Percentiles rank a stretch among this genome's conserved stretches.
Conservation (phyloP, 2,113 vertebrate genomes). For the Sinocyclocheilus anophthalmus region DNA sequence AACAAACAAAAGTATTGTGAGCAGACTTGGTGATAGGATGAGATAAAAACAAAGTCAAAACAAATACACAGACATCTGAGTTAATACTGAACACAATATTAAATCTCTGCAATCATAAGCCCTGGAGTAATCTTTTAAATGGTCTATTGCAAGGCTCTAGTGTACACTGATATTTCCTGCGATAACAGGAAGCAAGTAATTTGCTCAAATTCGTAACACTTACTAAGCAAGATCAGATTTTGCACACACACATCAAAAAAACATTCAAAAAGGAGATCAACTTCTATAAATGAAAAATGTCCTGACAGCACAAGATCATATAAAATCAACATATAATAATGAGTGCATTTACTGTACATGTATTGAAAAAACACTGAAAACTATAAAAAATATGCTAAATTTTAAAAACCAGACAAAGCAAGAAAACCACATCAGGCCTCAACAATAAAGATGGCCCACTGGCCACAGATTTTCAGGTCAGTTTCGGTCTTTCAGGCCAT, state of each 20-base stretch:
- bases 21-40: background rate
- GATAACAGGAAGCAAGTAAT: slow-evolving; percentile 15
- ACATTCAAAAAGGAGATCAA: background rate
- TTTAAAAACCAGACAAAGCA: no score
- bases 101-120: slow-evolving; percentile 3
- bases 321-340: no score
- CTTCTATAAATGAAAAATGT: background rate
- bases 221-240: background rate
- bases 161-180: slow-evolving; percentile 3
- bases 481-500: no score
- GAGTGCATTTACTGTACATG: no score
- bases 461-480: no score
- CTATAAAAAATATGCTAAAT: no score
- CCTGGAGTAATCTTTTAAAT: background rate
- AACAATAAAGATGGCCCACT: no score
- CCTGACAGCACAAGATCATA: background rate
- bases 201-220: background rate
- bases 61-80: slow-evolving; percentile 1
- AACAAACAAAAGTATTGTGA: background rate
- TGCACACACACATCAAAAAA: background rate
- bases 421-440: no score
- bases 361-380: no score
- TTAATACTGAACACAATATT: slow-evolving; percentile 43
- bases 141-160: background rate
- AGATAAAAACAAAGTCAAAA: background rate